Base-by-base conservation (phyloP, 2,797 vertebrate species). In the Hapalemur alaotrensis region DNA sequence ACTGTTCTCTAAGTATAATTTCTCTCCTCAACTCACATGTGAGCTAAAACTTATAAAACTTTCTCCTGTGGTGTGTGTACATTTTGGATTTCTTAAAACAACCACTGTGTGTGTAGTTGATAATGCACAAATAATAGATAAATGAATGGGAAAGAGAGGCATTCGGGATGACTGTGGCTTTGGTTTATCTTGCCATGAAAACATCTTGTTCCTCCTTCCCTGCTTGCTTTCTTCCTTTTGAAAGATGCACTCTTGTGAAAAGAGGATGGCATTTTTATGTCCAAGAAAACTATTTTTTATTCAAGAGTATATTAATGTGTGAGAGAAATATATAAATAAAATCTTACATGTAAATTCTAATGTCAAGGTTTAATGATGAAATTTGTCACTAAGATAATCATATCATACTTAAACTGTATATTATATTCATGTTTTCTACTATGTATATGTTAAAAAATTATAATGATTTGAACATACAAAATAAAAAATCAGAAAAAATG, bases 311-410 rank as follows among this genome's bases (percentile, higher is more conserved):
- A 63, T 57, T 7, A 35, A 81, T 57, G 14, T 57, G 35, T 70
- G 25, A 84, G 25, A 89, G 14, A 97, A 90, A 22, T 92, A 54
- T 30, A 6, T 48, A 93, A 90, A 67, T 89, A 75, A 80, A 93
- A 86, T 59, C n/a, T 7, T 48, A 18, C 14, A 48, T 46, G 52
- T 78, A 85, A 89, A 89, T 54, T 48, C 17, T 94, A 69, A 23
- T 67, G 65, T 41, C 18, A 82, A 75, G 12, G 22, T 81, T 78
- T 89, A 90, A 20, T 84, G 78, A 83, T 35, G 30, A 92, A 75
- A 85, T 87, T 80, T 78, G 1, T 82, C 67, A 63, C 28, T 92
- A 63, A 89, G 35, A 94, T 75, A 80, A 83, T 10, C 2, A 22
- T 78, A 32, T 61, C 35, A 35, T 61, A 59, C 5, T 83, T 84